Base-by-base conservation (phyloP, 2,797 vertebrate species). In the Antennarius maculatus region DNA sequence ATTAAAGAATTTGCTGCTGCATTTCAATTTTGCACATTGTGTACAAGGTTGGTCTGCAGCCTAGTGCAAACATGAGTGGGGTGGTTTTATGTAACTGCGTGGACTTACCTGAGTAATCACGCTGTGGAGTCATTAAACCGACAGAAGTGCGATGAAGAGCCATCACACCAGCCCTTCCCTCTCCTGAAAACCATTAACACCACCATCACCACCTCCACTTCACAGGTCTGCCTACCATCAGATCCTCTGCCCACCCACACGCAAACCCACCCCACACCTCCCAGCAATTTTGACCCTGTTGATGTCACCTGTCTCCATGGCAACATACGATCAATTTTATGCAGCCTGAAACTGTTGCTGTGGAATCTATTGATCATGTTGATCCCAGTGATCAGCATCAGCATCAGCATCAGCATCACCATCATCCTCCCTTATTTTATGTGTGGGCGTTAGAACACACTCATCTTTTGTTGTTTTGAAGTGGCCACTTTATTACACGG, bases 91-190 rank as follows among this genome's bases (percentile, higher is more conserved):
- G 75, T 88, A 92, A 91, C 74, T 65, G 84, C 66, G 76, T 82
- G 86, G 79, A 86, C 62, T 61, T 81, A 81, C 74, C 82, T 85
- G 89, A 89, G 76, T 83, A 88, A 91, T 89, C 83, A 83, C 15
- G n/a, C 41, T 49, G 48, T 34, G 69, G 66, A 77, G 76, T 85
- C 77, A 83, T 85, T 85, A 81, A 83, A 83, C 71, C 2, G 75
- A 80, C 84, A 80, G 56, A 76, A 92, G 77, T 72, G 77, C 80
- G 48, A 76, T 88, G 83, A 84, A 90, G 88, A 80, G 88, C 86
- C 83, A 85, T 89, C 79, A 80, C 71, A 54, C 31, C 53, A 75
- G 65, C 80, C 64, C 76, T 54, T 47, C 69, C 84, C 74, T 62
- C 37, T 51, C 46, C 66, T 51, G 51, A 74, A 83, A 81, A 77